Base-by-base conservation (phyloP, 2,797 vertebrate genomes). In the Acipenser ruthenus region DNA sequence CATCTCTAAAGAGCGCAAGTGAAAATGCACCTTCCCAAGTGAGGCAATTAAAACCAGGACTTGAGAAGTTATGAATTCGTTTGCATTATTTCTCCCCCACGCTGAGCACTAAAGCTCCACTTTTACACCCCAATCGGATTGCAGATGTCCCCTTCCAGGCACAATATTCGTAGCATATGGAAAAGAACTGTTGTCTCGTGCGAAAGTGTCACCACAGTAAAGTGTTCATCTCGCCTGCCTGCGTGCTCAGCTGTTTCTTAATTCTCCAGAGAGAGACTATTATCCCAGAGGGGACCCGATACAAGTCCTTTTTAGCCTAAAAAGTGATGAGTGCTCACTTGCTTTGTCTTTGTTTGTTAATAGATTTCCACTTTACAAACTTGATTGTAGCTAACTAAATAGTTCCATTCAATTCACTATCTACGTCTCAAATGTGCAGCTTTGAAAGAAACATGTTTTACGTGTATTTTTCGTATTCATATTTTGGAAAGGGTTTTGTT, bases 321-420 rank as follows among this genome's bases (percentile, higher is more conserved):
- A 23, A 61, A 18, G 18, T 23, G 13, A 61, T 23, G 8, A 9
- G 2, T 6, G 51, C 51, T 53, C 51, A 50, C 47, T 62, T 70
- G 65, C 69, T 13, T 6, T 10, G 70, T 68, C 77, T 65, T 71
- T 70, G 70, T 78, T 9, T 53, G 79, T 70, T 66, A 72, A 75
- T 75, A 81, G 79, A 85, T 87, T 80, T 82, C 71, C 71, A 71
- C 70, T 74, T 80, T 70, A 79, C 78, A 74, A 75, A 68, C 48
- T 78, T 67, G 74, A 71, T 77, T 80, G 78, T 77, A 79, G 74
- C 77, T 64, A 71, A 69, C 74, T 73, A 67, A 69, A 67, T 69
- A 58, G 47, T 9, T 8, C 62, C 49, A 10, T 59, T 68, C 68
- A 68, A 67, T 70, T 67, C 50, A 37, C 2, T 37, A 37, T 37